Conservation (phyloP, 2,113 vertebrate genomes). For the Girardinichthys multiradiatus region DNA sequence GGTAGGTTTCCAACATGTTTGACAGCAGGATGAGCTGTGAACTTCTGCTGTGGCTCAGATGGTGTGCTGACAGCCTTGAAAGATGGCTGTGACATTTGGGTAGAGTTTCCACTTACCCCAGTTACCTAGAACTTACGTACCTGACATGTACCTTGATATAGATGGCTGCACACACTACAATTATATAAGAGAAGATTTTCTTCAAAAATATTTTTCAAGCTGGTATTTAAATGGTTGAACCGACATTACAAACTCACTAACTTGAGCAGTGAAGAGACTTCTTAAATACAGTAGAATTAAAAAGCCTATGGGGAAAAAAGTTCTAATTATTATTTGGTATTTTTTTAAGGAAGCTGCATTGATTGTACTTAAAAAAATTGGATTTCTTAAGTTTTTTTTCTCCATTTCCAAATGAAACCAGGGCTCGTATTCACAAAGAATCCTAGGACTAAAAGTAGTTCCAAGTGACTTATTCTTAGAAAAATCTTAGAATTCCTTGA, state of each 20-base stretch:
- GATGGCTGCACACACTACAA: conserved; percentile 19
- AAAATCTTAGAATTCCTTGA: no score
- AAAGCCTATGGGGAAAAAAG: no score
- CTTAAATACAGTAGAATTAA: not conserved
- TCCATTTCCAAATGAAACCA: no score
- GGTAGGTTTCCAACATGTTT: conserved; percentile 42
- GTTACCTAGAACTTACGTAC: conserved; percentile 50
- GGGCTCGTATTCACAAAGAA: no score
- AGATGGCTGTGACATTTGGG: conserved; percentile 75
- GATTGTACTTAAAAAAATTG: no score
- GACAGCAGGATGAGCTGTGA: conserved; percentile 30
- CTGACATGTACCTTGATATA: conserved; percentile 62
- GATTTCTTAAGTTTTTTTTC: no score
- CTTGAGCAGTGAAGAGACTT: not conserved
- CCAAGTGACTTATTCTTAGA: no score
- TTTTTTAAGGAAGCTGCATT: no score
- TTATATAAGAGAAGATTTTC: not conserved
- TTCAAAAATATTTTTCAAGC: not conserved
- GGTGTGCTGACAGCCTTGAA: conserved; percentile 72
- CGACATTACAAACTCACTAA: not conserved
- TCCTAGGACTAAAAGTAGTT: no score
- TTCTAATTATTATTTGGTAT: no score
- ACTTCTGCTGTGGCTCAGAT: conserved; percentile 47
- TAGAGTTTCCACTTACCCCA: conserved; percentile 70
- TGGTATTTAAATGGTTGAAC: not conserved